Evolutionary conservation across 2,888 invertebrate genomes (phyloP), one percentile per base, ranked within the genome.

Genomic region (Pseudolycoriella hygida): DNA sequence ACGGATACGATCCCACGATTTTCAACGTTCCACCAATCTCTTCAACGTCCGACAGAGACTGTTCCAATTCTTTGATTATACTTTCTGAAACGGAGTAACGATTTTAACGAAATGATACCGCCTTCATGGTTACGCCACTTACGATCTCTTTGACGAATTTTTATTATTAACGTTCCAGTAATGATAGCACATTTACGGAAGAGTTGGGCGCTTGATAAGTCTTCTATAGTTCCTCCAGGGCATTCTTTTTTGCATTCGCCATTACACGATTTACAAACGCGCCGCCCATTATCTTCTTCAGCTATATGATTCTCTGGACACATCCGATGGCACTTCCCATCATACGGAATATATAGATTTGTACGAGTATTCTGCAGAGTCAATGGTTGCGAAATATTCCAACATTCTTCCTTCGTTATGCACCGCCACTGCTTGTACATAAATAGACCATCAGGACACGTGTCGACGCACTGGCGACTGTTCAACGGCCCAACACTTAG

Each of bases 181-280:
- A 97, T 83, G 54, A 79, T 75, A 0, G 93, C 92, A 64, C 97
- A 98, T 2, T 88, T 90, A 49, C 77, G 74, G 48, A 87, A 73
- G 49, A 73, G 73, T 60, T 82, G 80, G 0, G 88, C 89, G 2
- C 82, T 70, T n/a, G 77, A 74, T 45, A 89, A 75, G 51, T 85
- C 90, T 62, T 90, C 87, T 14, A 96, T 78, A 3, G 62, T 57
- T n/a, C 72, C 72, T 1, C 74, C 75, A 1, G 59, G 53, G 58
- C 94, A 96, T 50, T 74, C 75, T 55, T 80, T 81, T 53, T 70
- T 67, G 58, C 85, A 86, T 4, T 61, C 60, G 1, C 77, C 78
- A 57, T 3, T 56, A 43, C 66, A 65, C 44, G 64, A 66, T 44
- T 57, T 57, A 56, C 79, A 79, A 2, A 66, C 67, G 3, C 65